Percentiles rank a stretch among this genome's conserved stretches.
These are phyloP conservation scores for Tiaroga cobitis DNA, from an alignment of 2,797 vertebrate genomes.

Conservation along the genomic window DNA sequence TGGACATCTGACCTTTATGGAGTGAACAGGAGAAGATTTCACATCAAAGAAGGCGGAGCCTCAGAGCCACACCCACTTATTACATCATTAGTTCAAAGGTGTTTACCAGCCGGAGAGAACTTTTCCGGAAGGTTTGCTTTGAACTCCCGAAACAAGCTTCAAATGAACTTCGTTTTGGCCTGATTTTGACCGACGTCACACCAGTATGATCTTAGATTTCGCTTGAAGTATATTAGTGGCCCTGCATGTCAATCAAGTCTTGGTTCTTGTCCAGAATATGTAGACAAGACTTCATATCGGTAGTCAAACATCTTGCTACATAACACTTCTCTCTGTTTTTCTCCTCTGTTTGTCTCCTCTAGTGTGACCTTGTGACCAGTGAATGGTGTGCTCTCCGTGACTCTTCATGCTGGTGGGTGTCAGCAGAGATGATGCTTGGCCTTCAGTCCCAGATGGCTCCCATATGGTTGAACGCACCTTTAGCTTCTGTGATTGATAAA, in stretches of 20 bases:
- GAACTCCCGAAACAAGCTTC: neutral
- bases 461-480: conserved; percentile 34
- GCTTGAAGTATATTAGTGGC: too few species aligned
- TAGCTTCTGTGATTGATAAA: conserved; percentile 44
- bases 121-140: neutral
- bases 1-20: neutral
- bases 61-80: neutral
- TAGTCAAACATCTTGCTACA: neutral
- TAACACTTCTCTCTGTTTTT: neutral
- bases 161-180: neutral
- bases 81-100: neutral
- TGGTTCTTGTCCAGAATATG: neutral
- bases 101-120: neutral
- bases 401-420: conserved; percentile 23
- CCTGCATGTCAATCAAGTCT: neutral
- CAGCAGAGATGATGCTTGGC: conserved; percentile 30
- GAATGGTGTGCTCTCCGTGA: conserved; percentile 17
- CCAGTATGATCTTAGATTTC: neutral
- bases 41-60: neutral
- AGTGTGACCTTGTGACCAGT: conserved; percentile 42
- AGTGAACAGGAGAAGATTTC: neutral
- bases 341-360: neutral
- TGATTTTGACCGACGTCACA: neutral
- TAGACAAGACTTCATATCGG: neutral
- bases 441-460: conserved; percentile 48